Percentiles rank a stretch among this genome's conserved stretches.
These are phyloP conservation scores for Biston stratarius DNA, from an alignment of 2,888 invertebrate genomes.

Conservation along the genomic window DNA sequence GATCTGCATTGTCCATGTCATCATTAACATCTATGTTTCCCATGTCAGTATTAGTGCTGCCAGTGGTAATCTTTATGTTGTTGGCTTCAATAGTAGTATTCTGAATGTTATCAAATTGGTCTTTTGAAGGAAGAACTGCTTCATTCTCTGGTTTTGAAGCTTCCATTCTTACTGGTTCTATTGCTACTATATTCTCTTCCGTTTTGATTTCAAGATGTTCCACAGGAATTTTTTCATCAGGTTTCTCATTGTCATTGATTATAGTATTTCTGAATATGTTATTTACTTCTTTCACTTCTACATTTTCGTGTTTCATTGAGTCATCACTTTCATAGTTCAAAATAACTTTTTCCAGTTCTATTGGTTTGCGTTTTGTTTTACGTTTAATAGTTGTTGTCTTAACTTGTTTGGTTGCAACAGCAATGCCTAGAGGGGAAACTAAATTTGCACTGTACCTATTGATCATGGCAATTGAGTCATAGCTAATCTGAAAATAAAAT, in stretches of 20 bases:
- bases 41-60: conserved; percentile 1
- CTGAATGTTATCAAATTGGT: background rate
- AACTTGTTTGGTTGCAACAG: conserved; percentile 14
- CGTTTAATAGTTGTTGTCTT: conserved; percentile 32
- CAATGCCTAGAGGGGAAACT: conserved; percentile 23
- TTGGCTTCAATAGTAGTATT: conserved; percentile 3
- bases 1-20: conserved; percentile 17
- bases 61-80: background rate
- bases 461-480: conserved; percentile 50
- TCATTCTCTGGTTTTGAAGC: conserved; percentile 17
- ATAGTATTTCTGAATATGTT: background rate
- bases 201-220: conserved; percentile 27
- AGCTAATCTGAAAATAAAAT: conserved; percentile 54
- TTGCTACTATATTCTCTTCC: conserved; percentile 13
- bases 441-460: conserved; percentile 34
- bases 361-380: conserved; percentile 9
- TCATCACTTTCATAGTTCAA: conserved; percentile 26
- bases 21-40: conserved; percentile 7
- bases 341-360: conserved; percentile 26
- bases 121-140: background rate
- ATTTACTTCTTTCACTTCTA: background rate
- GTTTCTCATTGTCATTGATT: background rate
- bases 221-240: conserved; percentile 10
- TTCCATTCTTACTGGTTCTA: conserved; percentile 14
- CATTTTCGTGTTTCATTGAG: conserved; percentile 24